Base-by-base conservation (phyloP, 2,888 invertebrate species). In the Drosophila parthenogenetica region DNA sequence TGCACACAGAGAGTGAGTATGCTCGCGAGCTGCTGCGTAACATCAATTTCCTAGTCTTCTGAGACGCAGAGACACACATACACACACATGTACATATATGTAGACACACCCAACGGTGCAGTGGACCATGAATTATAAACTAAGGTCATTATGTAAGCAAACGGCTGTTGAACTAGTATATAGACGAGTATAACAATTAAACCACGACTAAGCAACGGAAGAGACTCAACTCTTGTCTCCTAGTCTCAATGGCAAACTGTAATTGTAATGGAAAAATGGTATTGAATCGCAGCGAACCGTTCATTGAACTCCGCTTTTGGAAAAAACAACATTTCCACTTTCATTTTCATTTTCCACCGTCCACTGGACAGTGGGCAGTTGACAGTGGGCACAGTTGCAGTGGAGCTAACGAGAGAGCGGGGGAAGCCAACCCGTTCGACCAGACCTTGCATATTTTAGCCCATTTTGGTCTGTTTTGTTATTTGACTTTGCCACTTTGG, bases 1-100 rank as follows among this genome's bases (percentile, higher is more conserved):
- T 91, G 43, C 92, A 92, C 46, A 86, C 90, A 78, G 92, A 92
- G 85, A 92, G 92, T 92, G 73, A 91, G 92, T 91, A 81, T 77
- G 69, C 54, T 16, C 45, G 32, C 29, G 55, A 61, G 67, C 60
- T 86, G 74, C 81, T 81, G 60, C 67, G 64, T 67, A 66, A 55
- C 69, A 75, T 62, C 58, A 71, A 69, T 71, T 73, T 70, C 54
- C 70, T 73, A 49, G 67, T 79, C 69, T 79, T 79, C 67, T 79
- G 57, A 77, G 58, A 48, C 22, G 45, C 32, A 37, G 46, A 29
- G 37, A 46, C 35, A 3, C 50, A 13, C 17, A 11, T n/a, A n/a
- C 17, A 14, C n/a, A 19, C 54, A 43, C 48, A 10, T 29, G 29
- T 29, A 29, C 29, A 29, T 29, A 29, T 29, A 29, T 29, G 29